These are phyloP conservation scores for Catharus bicknelli DNA, from an alignment of 2,113 vertebrate genomes.

Conservation along the genomic window DNA sequence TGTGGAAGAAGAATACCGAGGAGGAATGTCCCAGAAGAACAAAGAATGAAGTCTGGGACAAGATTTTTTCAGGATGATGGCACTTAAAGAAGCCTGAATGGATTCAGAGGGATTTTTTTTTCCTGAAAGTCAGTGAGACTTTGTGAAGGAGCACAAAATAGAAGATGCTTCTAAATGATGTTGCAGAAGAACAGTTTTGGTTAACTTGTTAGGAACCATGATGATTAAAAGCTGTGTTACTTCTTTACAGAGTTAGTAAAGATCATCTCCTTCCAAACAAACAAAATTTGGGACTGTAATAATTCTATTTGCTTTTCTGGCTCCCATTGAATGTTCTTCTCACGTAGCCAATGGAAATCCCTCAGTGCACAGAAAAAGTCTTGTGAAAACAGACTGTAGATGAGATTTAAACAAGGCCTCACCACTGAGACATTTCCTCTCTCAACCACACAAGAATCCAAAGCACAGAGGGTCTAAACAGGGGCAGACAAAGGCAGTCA, in stretches of 20 bases:
- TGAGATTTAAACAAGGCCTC: constrained; percentile 44
- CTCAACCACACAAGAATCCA: neutral
- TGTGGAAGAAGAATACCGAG: constrained; percentile 28
- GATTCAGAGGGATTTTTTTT: neutral
- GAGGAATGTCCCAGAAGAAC: constrained; percentile 6
- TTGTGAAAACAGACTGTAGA: constrained; percentile 16
- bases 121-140: neutral
- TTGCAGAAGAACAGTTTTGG: neutral
- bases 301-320: neutral
- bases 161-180: neutral
- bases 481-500: constrained; percentile 4
- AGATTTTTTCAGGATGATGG: constrained; percentile 45
- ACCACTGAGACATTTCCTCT: constrained; percentile 22
- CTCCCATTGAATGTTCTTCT: neutral
- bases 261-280: constrained; percentile 1
- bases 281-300: neutral
- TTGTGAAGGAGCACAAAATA: neutral
- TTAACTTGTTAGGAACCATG: neutral
- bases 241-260: neutral
- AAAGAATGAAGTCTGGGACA: constrained; percentile 6
- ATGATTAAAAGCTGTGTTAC: neutral
- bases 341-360: neutral
- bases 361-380: neutral
- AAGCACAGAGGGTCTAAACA: constrained; percentile 19
- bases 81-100: constrained; percentile 1